A percentile compares a stretch with the other conserved stretches of the same genome.
Conservation (phyloP, 2,797 vertebrate genomes). For the Naso thynnoides region DNA sequence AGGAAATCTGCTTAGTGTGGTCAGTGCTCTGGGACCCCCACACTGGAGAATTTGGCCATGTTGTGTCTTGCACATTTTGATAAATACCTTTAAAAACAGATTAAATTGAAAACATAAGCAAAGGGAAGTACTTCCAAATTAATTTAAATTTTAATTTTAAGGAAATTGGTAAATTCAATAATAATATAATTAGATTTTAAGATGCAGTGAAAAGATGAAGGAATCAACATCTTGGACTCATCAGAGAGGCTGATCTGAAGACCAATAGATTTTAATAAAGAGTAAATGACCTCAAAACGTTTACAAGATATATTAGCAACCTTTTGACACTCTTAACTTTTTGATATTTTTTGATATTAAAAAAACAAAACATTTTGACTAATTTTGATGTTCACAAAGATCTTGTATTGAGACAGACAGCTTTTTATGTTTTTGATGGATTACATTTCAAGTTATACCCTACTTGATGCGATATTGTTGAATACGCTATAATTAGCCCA, state of each 20-base stretch:
- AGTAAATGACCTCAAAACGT: neutral
- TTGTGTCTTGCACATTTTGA: neutral
- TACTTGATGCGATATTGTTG: slow-evolving; percentile 24
- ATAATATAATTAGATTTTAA: neutral
- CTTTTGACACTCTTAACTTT: neutral
- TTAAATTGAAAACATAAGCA: neutral
- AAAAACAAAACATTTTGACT: slow-evolving; percentile 1
- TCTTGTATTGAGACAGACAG: slow-evolving; percentile 16
- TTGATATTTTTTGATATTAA: neutral
- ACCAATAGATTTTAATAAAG: neutral
- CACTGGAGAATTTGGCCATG: neutral
- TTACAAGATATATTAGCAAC: neutral
- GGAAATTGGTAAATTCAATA: neutral
- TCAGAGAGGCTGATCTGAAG: neutral
- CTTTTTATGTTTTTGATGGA: slow-evolving; percentile 35
- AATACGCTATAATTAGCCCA: slow-evolving; percentile 56
- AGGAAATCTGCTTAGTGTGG: neutral
- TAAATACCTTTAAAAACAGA: neutral
- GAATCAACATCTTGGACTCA: neutral
- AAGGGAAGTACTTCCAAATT: neutral
- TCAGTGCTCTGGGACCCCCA: neutral
- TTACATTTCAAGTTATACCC: slow-evolving; percentile 32
- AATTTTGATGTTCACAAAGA: neutral
- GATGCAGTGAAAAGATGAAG: neutral
- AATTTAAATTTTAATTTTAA: neutral